Evolutionary conservation across 2,113 vertebrate genomes (phyloP).

Genomic region (Diadophis punctatus): DNA sequence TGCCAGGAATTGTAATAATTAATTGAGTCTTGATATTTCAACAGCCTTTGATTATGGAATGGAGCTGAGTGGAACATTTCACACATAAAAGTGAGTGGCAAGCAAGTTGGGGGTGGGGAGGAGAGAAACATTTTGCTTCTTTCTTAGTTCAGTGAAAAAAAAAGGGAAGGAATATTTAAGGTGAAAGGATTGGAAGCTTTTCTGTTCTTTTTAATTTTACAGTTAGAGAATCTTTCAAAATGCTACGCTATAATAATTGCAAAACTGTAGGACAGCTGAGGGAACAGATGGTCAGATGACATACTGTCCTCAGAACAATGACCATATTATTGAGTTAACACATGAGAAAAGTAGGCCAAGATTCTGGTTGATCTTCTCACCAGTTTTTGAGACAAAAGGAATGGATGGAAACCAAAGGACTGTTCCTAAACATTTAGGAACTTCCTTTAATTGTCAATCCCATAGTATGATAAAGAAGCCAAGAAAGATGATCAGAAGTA

Average conservation of each 20-base stretch:
- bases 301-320: constrained; percentile 17
- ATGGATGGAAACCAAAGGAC: not conserved
- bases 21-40: constrained; percentile 67
- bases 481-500: not conserved
- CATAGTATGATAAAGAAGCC: not conserved
- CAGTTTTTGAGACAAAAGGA: constrained; percentile 14
- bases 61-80: constrained; percentile 55
- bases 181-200: not conserved
- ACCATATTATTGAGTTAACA: constrained; percentile 12
- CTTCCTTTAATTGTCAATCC: not conserved
- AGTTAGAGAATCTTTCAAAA: constrained; percentile 24
- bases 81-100: constrained; percentile 52
- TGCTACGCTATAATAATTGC: not conserved
- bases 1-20: constrained; percentile 59
- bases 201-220: constrained; percentile 27
- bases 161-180: constrained; percentile 16
- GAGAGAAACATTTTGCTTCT: constrained; percentile 34
- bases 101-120: not conserved
- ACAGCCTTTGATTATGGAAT: constrained; percentile 62
- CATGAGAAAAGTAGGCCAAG: constrained; percentile 22
- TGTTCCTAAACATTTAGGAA: not conserved
- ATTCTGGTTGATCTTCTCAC: constrained; percentile 8
- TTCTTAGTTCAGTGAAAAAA: constrained; percentile 30
- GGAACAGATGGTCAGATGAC: constrained; percentile 8
- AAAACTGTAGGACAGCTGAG: not conserved